Conservation (phyloP, 2,113 vertebrate species). For the Anser cygnoides region DNA sequence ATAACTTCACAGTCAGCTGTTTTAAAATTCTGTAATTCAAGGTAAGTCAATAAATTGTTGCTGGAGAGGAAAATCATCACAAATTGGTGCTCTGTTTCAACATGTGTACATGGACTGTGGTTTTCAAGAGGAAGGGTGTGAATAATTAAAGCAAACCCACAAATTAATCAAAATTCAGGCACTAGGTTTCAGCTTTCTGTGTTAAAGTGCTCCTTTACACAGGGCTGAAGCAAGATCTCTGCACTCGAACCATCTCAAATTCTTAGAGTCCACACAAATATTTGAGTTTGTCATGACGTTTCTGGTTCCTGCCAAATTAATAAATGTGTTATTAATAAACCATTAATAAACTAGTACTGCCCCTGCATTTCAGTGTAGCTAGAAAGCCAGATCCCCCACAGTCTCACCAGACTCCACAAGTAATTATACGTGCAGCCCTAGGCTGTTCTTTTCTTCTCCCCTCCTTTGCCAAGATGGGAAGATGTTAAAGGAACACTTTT, state of each 20-base stretch:
- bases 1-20: not conserved
- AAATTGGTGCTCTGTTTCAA: not conserved
- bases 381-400: not conserved
- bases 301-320: not conserved
- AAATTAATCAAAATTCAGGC: not conserved
- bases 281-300: not conserved
- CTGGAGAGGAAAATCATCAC: constrained; percentile 10
- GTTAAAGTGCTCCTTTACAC: not conserved
- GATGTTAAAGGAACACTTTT: not conserved
- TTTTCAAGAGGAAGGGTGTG: not conserved
- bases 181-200: not conserved
- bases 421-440: not conserved
- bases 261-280: not conserved
- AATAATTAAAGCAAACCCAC: not conserved
- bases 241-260: not conserved
- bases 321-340: not conserved
- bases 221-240: not conserved
- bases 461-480: not conserved
- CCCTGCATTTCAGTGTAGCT: not conserved
- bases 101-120: not conserved
- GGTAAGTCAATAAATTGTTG: constrained; percentile 34
- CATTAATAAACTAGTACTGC: not conserved
- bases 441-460: not conserved
- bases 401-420: not conserved
- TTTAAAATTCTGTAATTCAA: constrained; percentile 21